Conservation (phyloP, 2,888 invertebrate species). For the Hyles lineata region DNA sequence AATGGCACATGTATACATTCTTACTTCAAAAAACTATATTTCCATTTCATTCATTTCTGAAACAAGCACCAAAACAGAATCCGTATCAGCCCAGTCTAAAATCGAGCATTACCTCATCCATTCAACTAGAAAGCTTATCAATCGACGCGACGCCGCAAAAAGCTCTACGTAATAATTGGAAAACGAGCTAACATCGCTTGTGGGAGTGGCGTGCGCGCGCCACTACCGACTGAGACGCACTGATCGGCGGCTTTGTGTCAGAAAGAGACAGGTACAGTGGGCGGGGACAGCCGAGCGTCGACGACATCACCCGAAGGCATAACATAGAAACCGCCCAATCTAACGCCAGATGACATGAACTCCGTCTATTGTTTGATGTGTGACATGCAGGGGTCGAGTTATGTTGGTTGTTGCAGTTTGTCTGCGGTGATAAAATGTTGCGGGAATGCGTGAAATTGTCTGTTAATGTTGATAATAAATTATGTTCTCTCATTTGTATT, state of each 20-base stretch:
- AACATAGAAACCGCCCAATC: constrained; percentile 75
- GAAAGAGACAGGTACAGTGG: constrained; percentile 57
- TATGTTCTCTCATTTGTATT: no score
- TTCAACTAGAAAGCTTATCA: constrained; percentile 74
- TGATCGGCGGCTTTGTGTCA: constrained; percentile 42
- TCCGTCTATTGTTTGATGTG: constrained; percentile 42
- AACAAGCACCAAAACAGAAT: neutral
- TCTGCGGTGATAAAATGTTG: neutral
- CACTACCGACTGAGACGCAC: constrained; percentile 58
- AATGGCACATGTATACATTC: no score
- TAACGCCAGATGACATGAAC: constrained; percentile 56
- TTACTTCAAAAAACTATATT: no score
- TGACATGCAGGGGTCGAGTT: constrained; percentile 1
- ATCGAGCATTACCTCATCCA: constrained; percentile 35
- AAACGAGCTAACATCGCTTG: constrained; percentile 70
- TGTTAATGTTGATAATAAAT: no score
- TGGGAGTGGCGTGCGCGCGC: constrained; percentile 69
- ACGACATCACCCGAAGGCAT: constrained; percentile 68
- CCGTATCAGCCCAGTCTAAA: constrained; percentile 5
- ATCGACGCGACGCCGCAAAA: constrained; percentile 65
- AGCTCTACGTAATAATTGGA: constrained; percentile 81
- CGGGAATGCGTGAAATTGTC: neutral
- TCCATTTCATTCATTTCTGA: neutral
- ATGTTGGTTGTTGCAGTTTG: constrained; percentile 3
- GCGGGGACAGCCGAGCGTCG: constrained; percentile 68